These are phyloP conservation scores for Anastatus disparis DNA, from an alignment of 1,140 invertebrate genomes.

Conservation along the genomic window DNA sequence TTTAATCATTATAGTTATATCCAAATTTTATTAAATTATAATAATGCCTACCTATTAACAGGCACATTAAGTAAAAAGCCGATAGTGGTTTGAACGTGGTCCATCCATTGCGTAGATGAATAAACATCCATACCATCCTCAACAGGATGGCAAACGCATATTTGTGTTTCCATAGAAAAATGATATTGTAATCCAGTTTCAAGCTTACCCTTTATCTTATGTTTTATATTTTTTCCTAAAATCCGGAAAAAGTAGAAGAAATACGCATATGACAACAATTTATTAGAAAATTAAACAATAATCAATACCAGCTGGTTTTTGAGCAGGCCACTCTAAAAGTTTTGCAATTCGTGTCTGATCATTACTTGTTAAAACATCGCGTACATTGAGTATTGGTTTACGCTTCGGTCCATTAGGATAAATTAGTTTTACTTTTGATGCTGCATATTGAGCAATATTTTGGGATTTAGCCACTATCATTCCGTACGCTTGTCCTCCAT, in stretches of 20 bases:
- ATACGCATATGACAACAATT: no score
- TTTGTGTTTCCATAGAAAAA: conserved; percentile 77
- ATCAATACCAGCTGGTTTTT: conserved; percentile 13
- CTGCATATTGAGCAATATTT: conserved; percentile 71
- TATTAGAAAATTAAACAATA: no score
- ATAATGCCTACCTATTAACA: conserved; percentile 56
- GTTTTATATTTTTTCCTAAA: conserved; percentile 46
- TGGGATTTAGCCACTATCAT: conserved; percentile 75
- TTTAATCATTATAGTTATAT: no score
- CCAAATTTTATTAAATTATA: neutral
- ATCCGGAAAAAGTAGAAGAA: no score
- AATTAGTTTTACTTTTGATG: conserved; percentile 73
- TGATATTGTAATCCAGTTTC: conserved; percentile 70
- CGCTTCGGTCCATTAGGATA: conserved; percentile 65
- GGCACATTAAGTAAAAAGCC: conserved; percentile 68
- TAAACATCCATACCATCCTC: conserved; percentile 78
- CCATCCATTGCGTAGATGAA: conserved; percentile 74
- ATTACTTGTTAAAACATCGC: conserved; percentile 69
- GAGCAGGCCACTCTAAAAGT: conserved; percentile 44
- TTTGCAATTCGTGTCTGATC: conserved; percentile 56
- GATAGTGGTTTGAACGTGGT: conserved; percentile 72
- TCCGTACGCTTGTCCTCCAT: conserved; percentile 79
- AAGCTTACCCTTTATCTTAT: conserved; percentile 68
- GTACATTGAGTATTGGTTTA: conserved; percentile 71
- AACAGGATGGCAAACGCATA: conserved; percentile 71